Base-by-base conservation (phyloP, 2,797 vertebrate genomes). In the Halcyon leucocephala region DNA sequence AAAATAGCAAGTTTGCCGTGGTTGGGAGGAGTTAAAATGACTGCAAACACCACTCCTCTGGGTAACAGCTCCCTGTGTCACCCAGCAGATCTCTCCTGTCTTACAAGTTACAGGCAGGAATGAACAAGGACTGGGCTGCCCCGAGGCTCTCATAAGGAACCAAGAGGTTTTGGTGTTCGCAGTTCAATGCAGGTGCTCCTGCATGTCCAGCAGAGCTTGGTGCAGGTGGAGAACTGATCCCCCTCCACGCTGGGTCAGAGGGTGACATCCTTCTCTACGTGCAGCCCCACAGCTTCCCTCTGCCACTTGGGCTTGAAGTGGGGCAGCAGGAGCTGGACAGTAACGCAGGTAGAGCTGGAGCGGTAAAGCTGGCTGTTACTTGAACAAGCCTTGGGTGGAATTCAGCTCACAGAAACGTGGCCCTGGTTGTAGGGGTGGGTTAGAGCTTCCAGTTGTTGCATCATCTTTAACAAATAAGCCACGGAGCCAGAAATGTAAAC, bases 11-110 rank as follows among this genome's bases (percentile, higher is more conserved):
- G 62, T 94, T 92, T 72, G 86, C 80, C 79, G 70, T 89, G 81
- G 64, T 73, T 72, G 92, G 95, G 90, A 95, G 93, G 93, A 95
- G 92, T 95, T 95, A 88, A 86, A 94, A 95, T 69, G 80, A 64
- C 90, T 97, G 93, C 90, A 97, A 89, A 70, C 82, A 80, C 84
- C 55, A 62, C 84, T 87, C 89, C 87, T 80, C 82, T 66, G 37
- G 81, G 61, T 87, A 91, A 39, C 55, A 62, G 61, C 90, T 93
- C 94, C 83, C 33, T 35, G 83, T 64, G 16, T 78, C 4, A 0
- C 85, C 71, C 65, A 71, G 82, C 82, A 81, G 37, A 61, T 90
- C 85, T 61, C 73, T 93, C 65, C 82, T 24, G 25, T 37, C 37
- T 70, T 37, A 26, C 2, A 16, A 51, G 86, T 86, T 60, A 14